Evolutionary conservation across 1,140 invertebrate genomes (phyloP).

Genomic region (Asbolus verrucosus): DNA sequence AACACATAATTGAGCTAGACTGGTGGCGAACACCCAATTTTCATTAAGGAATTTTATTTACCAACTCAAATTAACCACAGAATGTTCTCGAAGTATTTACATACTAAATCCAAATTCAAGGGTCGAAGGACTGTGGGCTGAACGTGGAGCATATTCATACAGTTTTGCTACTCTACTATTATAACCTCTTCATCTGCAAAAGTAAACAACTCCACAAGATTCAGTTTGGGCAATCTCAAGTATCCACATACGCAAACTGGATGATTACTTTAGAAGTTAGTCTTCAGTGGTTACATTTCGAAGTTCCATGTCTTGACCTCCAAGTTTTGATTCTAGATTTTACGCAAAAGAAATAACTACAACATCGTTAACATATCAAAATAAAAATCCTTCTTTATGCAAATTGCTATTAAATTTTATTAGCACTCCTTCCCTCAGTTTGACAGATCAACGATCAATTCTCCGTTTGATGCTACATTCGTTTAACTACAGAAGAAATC

Average conservation of each 20-base stretch:
- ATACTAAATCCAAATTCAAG: background rate
- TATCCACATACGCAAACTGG: conserved; percentile 9
- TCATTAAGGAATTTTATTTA: background rate
- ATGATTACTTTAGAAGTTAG: conserved; percentile 17
- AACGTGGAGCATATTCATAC: background rate
- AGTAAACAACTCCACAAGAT: conserved; percentile 1
- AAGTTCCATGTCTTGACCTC: conserved; percentile 10
- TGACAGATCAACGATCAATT: too few species aligned
- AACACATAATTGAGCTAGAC: background rate
- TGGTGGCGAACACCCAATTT: background rate
- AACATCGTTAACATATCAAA: too few species aligned
- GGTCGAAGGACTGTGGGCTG: background rate
- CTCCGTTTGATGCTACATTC: too few species aligned
- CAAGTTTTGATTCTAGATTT: background rate
- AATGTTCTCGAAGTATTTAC: background rate
- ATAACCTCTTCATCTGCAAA: conserved; percentile 2
- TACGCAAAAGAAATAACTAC: background rate
- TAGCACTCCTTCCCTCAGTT: too few species aligned
- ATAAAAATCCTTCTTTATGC: too few species aligned
- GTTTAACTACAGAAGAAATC: too few species aligned
- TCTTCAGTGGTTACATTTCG: conserved; percentile 1
- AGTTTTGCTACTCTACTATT: conserved; percentile 8
- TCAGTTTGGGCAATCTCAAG: conserved; percentile 14
- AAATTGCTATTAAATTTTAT: too few species aligned
- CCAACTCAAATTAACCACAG: too few species aligned